Base-by-base conservation (phyloP, 1,140 invertebrate genomes). In the Scaptomyza pallida region DNA sequence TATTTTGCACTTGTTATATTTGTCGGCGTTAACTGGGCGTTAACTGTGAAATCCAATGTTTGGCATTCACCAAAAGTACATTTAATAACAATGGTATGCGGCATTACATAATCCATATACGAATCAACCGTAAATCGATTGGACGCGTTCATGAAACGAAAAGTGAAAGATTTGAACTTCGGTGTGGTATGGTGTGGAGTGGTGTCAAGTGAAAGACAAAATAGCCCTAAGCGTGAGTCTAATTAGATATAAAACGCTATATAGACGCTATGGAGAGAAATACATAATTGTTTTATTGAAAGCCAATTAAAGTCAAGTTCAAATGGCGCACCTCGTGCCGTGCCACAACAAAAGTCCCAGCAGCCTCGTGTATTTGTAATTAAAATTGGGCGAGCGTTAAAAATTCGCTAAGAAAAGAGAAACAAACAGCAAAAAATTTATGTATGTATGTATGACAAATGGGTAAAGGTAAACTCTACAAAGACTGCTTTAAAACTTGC, bases 241-340 rank as follows among this genome's bases (percentile, higher is more conserved):
- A 72, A 72, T 72, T 72, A 72, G 55, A 50, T 35, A 72, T 60
- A 57, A 71, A 57, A 21, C 17, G 17, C 19, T 37, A 40, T 16
- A 30, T 30, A 6, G n/a, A n/a, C 6, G 6, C 2, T 2, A 9
- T 21, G 19, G 19, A 41, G 45, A 57, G 69, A 50, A 51, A 72
- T 57, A 68, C 70, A 68, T 72, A 72, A 78, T 78, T 86, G 75
- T 71, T 81, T 81, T 68, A 80, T 86, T 75, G 77, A 86, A 67
- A 86, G 62, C 62, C 81, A 86, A 86, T 86, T 86, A 86, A 86
- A 86, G 81, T 88, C 81, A 86, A 86, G 81, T 86, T 86, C 81
- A 86, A 69, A 75, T 70, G 81, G 73, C 81, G 70, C 82, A 81
- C 81, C 81, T 81, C 70, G 40, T 56, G 48, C 59, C 55, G 44